phyloP scores from a whole-genome alignment of 2,888 invertebrate genomes.

The Calephelis perditalis region DNA sequence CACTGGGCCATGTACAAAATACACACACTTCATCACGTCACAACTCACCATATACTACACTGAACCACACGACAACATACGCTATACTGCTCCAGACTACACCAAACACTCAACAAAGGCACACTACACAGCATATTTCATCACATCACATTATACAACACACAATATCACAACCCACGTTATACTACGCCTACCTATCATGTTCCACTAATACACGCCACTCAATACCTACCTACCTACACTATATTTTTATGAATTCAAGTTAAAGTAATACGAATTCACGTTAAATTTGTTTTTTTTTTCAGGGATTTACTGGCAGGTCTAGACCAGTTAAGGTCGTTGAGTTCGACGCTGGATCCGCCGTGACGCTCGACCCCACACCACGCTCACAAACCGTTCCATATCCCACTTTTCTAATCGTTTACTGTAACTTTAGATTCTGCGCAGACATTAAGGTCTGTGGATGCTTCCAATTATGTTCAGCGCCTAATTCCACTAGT shows the following conservation, averaged over 20 bases:
- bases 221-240: no score
- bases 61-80: no score
- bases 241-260: no score
- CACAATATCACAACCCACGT: no score
- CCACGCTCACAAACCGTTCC: constrained; percentile 14
- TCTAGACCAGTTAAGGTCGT: constrained; percentile 53
- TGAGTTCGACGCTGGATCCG: constrained; percentile 57
- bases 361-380: constrained; percentile 44
- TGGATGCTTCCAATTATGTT: constrained; percentile 3
- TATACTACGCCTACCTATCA: no score
- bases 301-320: constrained; percentile 63
- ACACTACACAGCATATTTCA: not conserved
- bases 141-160: no score
- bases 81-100: not conserved
- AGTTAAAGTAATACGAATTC: no score
- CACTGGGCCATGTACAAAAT: no score
- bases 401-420: constrained; percentile 3
- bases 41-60: no score
- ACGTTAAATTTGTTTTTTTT: constrained; percentile 13
- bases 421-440: not conserved
- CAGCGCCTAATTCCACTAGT: constrained; percentile 5
- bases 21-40: no score
- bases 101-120: no score
- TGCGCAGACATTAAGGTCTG: not conserved
- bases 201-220: no score